A percentile compares a stretch with the other conserved stretches of the same genome.
phyloP scores from a whole-genome alignment of 2,888 invertebrate genomes.

The Phortica magna region DNA sequence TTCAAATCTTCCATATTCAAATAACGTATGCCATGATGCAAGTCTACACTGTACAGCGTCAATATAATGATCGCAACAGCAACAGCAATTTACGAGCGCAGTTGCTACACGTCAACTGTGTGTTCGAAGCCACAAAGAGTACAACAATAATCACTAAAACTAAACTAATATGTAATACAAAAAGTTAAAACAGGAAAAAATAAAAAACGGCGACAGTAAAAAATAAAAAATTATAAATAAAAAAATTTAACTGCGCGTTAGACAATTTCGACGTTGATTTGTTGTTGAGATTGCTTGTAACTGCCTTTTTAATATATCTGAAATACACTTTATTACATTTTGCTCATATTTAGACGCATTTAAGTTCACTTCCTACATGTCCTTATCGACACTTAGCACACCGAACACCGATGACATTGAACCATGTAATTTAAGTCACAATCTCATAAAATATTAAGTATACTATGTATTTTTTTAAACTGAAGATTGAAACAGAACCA shows the following conservation, averaged over 20 bases:
- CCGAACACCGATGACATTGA: too few species aligned
- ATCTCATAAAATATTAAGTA: too few species aligned
- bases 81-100: constrained; percentile 24
- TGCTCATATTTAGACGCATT: neutral
- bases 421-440: too few species aligned
- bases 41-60: neutral
- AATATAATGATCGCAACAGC: constrained; percentile 42
- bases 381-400: too few species aligned
- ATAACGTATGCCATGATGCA: neutral
- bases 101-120: neutral
- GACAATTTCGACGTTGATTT: neutral
- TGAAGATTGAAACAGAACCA: too few species aligned
- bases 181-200: constrained; percentile 49
- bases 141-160: constrained; percentile 25
- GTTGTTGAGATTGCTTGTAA: neutral
- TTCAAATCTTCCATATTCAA: too few species aligned
- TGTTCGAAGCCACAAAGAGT: neutral
- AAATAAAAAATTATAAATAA: constrained; percentile 14
- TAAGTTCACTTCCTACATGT: neutral
- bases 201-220: neutral
- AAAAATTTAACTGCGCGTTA: constrained; percentile 28
- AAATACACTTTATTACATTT: neutral
- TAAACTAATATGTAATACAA: constrained; percentile 25
- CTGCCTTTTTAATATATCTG: constrained; percentile 9
- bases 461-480: too few species aligned